Conservation (phyloP, 37 sponge, comb jelly and placozoan species). For the Spongilla lacustris region DNA sequence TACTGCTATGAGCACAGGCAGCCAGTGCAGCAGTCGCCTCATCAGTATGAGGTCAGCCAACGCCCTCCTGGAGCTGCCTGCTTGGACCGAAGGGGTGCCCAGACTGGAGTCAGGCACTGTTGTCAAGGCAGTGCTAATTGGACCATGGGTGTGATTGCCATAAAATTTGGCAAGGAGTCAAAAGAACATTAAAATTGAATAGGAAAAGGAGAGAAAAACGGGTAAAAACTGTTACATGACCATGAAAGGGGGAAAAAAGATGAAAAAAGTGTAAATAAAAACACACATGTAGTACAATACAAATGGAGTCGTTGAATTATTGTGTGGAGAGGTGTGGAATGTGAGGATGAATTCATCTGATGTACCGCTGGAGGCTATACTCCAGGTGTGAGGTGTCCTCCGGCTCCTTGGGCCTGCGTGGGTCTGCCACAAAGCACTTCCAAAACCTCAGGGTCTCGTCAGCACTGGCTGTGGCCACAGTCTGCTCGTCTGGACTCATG, state of each 20-base stretch:
- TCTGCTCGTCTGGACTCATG: constrained; percentile 78
- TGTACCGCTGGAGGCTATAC: not conserved
- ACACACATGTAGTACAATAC: not conserved
- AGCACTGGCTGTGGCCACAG: constrained; percentile 85
- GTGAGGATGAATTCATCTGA: not conserved
- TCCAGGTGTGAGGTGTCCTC: not conserved
- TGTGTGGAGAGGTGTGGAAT: not conserved
- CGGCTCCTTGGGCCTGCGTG: not conserved
- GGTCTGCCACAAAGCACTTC: constrained; percentile 67
- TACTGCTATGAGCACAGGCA: constrained; percentile 75
- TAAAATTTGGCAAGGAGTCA: not conserved
- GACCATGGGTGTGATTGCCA: not conserved
- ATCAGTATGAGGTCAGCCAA: constrained; percentile 93
- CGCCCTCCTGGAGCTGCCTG: constrained; percentile 84
- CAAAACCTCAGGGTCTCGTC: constrained; percentile 95
- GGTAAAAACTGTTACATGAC: not conserved
- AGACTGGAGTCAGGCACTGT: constrained; percentile 21
- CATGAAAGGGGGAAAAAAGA: not conserved
- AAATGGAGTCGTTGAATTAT: not conserved
- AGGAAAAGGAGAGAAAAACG: not conserved
- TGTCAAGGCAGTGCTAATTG: constrained; percentile 56
- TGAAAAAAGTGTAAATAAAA: not conserved
- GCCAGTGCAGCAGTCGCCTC: constrained; percentile 96
- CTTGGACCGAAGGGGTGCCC: constrained; percentile 48
- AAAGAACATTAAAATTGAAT: not conserved